phyloP scores from a whole-genome alignment of 2,888 invertebrate species.

The Tryphoninae sp. region DNA sequence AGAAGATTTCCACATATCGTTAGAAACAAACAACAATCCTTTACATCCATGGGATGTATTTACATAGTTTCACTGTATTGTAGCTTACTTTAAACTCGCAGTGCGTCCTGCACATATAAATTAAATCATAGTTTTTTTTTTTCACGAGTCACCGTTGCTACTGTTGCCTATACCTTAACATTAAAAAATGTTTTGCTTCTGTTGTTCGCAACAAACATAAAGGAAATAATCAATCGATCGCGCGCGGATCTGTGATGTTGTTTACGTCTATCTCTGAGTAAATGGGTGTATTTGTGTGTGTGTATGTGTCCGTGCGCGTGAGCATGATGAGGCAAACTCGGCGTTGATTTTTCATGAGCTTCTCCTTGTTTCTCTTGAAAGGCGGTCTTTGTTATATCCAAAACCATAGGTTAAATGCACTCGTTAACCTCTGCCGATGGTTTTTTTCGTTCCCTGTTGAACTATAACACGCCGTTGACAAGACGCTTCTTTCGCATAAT shows the following conservation, averaged over 20 bases:
- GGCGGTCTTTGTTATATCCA: constrained; percentile 32
- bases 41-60: constrained; percentile 79
- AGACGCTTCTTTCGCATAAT: constrained; percentile 55
- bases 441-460: constrained; percentile 59
- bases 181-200: constrained; percentile 48
- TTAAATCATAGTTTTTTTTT: constrained; percentile 70
- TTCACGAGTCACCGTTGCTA: constrained; percentile 66
- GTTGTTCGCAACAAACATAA: constrained; percentile 32
- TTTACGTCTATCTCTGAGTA: constrained; percentile 1
- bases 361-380: constrained; percentile 31
- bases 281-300: too few relatives aligned
- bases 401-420: constrained; percentile 69
- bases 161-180: constrained; percentile 65
- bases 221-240: constrained; percentile 34
- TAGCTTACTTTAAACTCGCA: constrained; percentile 70
- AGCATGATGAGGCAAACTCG: constrained; percentile 11
- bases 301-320: constrained; percentile 3
- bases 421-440: constrained; percentile 76
- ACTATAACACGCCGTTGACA: constrained; percentile 61
- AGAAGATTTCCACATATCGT: constrained; percentile 76
- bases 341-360: constrained; percentile 16
- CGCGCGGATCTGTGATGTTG: not conserved
- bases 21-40: constrained; percentile 74
- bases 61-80: constrained; percentile 72
- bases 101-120: constrained; percentile 73